Evolutionary conservation across 1,140 invertebrate genomes (phyloP).

Genomic region (Antheraea mylitta): DNA sequence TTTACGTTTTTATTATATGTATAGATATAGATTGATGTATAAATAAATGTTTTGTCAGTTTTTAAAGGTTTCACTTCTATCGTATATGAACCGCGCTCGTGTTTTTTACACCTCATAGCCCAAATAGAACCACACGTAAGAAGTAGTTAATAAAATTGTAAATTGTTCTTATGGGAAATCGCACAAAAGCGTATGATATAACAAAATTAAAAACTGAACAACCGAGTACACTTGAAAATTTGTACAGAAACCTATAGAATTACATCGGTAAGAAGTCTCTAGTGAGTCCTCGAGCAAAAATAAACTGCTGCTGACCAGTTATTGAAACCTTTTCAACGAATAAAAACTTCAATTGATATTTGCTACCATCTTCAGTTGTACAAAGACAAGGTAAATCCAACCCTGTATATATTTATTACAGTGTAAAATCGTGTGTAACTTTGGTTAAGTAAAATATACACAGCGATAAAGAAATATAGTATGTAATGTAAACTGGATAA

Average conservation of each 20-base stretch:
- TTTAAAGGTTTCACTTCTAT: too few relatives aligned
- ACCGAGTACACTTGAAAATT: neutral
- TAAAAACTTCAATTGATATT: conserved; percentile 37
- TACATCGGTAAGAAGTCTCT: neutral
- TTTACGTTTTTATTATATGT: too few relatives aligned
- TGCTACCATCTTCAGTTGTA: conserved; percentile 3
- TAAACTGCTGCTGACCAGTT: conserved; percentile 33
- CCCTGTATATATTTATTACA: neutral
- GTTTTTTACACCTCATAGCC: too few relatives aligned
- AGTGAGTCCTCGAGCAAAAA: conserved; percentile 12
- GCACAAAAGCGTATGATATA: neutral
- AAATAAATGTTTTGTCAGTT: too few relatives aligned
- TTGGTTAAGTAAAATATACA: conserved; percentile 7
- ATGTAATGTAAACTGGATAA: conserved; percentile 15
- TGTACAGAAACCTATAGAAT: conserved; percentile 2
- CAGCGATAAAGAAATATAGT: neutral
- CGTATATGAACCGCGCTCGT: too few relatives aligned
- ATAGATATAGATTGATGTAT: too few relatives aligned
- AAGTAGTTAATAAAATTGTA: neutral
- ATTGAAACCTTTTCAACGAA: conserved; percentile 34
- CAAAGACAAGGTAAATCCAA: conserved; percentile 11
- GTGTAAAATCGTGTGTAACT: conserved; percentile 18
- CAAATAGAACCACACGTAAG: neutral
- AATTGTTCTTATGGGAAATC: neutral
- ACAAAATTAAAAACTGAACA: conserved; percentile 1